Conservation (phyloP, 2,797 vertebrate genomes). For the Okamejei kenojei region DNA sequence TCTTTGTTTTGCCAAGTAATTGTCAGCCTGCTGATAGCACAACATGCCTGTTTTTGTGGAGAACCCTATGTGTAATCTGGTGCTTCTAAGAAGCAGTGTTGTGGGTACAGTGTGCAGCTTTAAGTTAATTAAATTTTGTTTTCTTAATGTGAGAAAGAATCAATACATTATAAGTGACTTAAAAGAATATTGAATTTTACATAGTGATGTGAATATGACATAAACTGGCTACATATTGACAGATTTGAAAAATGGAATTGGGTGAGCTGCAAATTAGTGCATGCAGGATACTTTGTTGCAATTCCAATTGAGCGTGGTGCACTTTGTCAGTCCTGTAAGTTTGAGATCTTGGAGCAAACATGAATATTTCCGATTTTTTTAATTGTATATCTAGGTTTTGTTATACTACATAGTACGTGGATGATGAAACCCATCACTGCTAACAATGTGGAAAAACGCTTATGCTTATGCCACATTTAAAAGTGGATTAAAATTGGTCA, state of each 20-base stretch:
- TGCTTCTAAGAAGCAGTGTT: neutral
- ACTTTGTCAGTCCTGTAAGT: constrained; percentile 6
- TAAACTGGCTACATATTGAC: constrained; percentile 59
- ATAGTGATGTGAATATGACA: constrained; percentile 61
- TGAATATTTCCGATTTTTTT: constrained; percentile 4
- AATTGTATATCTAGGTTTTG: neutral
- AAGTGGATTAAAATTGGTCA: constrained; percentile 11
- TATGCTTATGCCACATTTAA: neutral
- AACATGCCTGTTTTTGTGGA: neutral
- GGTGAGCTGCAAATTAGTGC: constrained; percentile 25
- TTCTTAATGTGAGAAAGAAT: constrained; percentile 57
- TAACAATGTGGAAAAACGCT: neutral
- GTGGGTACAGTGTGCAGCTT: neutral
- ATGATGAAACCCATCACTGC: neutral
- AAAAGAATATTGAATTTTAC: constrained; percentile 44
- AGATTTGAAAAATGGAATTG: constrained; percentile 25
- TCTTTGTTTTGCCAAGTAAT: constrained; percentile 43
- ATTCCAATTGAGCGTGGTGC: neutral
- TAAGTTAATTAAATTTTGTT: constrained; percentile 32
- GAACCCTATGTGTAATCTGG: neutral
- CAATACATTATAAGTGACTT: constrained; percentile 58
- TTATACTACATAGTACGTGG: neutral
- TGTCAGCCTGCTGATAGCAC: constrained; percentile 21
- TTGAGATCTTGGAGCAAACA: constrained; percentile 3
- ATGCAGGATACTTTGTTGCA: neutral